phyloP scores from a whole-genome alignment of 2,797 vertebrate species.

The Diplodus sargus region DNA sequence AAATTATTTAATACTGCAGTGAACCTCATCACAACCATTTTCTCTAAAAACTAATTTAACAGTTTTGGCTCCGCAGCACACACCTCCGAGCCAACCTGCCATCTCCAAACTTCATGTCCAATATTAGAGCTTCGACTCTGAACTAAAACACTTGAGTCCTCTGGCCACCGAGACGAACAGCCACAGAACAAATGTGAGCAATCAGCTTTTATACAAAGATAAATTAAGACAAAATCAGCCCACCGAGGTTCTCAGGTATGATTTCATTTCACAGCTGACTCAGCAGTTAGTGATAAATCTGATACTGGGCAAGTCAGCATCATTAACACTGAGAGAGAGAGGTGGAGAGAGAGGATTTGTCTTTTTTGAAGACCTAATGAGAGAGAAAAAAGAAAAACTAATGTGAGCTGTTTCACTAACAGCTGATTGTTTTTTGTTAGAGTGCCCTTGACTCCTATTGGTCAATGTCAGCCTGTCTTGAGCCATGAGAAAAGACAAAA shows the following conservation, averaged over 20 bases:
- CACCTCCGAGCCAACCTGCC: background rate
- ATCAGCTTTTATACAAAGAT: background rate
- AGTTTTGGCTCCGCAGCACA: constrained; percentile 20
- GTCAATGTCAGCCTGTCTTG: too few species aligned
- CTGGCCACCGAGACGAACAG: background rate
- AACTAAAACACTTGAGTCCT: background rate
- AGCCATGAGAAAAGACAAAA: too few species aligned
- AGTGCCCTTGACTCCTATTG: too few species aligned
- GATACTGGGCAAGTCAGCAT: constrained; percentile 4
- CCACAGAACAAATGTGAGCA: background rate
- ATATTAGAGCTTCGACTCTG: background rate
- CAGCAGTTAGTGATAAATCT: constrained; percentile 18
- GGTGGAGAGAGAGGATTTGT: too few species aligned
- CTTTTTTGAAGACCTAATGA: too few species aligned
- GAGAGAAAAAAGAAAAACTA: too few species aligned
- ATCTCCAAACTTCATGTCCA: background rate
- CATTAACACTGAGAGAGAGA: constrained; percentile 1
- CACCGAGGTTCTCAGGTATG: constrained; percentile 1
- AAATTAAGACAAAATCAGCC: constrained; percentile 8
- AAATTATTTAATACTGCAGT: background rate
- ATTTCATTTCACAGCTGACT: background rate
- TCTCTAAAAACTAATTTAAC: constrained; percentile 15
- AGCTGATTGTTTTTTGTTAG: too few species aligned
- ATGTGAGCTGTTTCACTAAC: too few species aligned
- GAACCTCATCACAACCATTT: constrained; percentile 13